These are phyloP conservation scores for Drosophila phalerata DNA, from an alignment of 2,888 invertebrate genomes.

Conservation along the genomic window DNA sequence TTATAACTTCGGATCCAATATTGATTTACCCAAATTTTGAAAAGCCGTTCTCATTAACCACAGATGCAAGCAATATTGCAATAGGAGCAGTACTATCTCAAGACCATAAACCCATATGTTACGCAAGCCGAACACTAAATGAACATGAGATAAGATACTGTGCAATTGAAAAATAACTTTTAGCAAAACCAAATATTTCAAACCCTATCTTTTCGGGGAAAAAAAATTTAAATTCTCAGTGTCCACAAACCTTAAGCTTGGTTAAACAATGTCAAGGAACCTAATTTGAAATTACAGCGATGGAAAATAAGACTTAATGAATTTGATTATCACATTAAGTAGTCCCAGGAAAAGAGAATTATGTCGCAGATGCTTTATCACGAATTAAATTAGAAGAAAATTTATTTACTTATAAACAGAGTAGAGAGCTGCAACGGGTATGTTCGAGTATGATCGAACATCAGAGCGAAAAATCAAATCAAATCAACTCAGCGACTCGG, in stretches of 20 bases:
- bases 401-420: no score
- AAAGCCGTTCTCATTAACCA: background rate
- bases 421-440: no score
- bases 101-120: background rate
- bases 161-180: background rate
- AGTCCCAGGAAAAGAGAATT: background rate
- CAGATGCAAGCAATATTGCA: background rate
- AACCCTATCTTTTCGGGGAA: no score
- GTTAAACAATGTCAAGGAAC: no score
- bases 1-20: background rate
- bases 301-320: no score
- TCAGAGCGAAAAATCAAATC: no score
- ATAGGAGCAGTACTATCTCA: background rate
- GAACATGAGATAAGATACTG: background rate
- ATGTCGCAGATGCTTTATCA: background rate
- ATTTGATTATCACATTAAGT: background rate
- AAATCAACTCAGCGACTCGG: no score
- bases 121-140: background rate
- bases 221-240: no score
- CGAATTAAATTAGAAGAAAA: background rate
- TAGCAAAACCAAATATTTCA: no score
- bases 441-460: no score
- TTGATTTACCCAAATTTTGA: background rate
- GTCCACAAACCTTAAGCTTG: no score
- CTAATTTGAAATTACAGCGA: no score